These are phyloP conservation scores for Dione vanillae DNA, from an alignment of 2,888 invertebrate species.

Conservation along the genomic window DNA sequence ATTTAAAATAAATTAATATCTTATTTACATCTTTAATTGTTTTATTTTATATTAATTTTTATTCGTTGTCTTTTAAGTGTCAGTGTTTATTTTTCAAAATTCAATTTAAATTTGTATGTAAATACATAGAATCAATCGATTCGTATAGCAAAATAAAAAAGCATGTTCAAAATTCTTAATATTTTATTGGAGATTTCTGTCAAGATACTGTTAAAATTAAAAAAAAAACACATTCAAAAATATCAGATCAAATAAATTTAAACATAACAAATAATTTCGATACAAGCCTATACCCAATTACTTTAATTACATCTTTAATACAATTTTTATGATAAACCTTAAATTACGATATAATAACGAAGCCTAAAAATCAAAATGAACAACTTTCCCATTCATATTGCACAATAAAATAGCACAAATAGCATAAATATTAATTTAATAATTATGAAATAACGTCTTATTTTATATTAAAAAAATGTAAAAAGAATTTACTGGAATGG, in stretches of 20 bases:
- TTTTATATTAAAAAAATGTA: slow-evolving; percentile 34
- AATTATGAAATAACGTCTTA: slow-evolving; percentile 61
- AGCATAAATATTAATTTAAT: slow-evolving; percentile 67
- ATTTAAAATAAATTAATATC: too few relatives aligned
- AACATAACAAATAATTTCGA: slow-evolving; percentile 75
- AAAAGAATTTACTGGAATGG: slow-evolving; percentile 47
- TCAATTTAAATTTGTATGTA: too few relatives aligned
- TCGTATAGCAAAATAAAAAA: slow-evolving; percentile 59
- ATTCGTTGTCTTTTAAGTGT: too few relatives aligned
- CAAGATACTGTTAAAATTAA: slow-evolving; percentile 64
- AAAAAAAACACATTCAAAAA: slow-evolving; percentile 55
- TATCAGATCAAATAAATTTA: slow-evolving; percentile 63
- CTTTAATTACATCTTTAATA: slow-evolving; percentile 78
- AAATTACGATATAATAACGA: slow-evolving; percentile 66
- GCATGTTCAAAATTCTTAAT: slow-evolving; percentile 73
- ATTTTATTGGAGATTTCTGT: slow-evolving; percentile 76
- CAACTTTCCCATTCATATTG: slow-evolving; percentile 76
- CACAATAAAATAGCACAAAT: slow-evolving; percentile 75
- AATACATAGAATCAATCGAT: too few relatives aligned
- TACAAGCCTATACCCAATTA: slow-evolving; percentile 74
- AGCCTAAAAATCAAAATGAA: slow-evolving; percentile 70
- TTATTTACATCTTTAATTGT: too few relatives aligned
- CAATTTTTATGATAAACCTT: slow-evolving; percentile 69
- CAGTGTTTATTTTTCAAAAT: too few relatives aligned
- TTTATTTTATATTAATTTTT: too few relatives aligned